These are phyloP conservation scores for Tachypleus tridentatus DNA, from an alignment of 1,140 invertebrate genomes.

Conservation along the genomic window DNA sequence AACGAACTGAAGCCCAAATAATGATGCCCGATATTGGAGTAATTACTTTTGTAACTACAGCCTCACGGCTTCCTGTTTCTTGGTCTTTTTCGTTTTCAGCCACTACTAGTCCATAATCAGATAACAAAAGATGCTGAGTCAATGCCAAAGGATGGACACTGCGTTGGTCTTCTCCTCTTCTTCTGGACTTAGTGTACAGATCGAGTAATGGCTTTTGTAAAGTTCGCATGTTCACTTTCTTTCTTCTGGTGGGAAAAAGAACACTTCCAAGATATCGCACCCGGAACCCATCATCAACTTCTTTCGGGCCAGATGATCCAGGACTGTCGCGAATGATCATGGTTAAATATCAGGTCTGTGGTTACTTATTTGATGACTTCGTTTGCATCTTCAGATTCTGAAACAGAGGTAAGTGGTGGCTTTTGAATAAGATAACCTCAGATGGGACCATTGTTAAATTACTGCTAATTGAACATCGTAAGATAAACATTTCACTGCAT, in stretches of 20 bases:
- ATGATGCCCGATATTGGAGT: slow-evolving; percentile 24
- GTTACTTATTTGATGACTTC: no score
- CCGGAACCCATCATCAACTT: slow-evolving; percentile 11
- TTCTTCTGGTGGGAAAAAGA: slow-evolving; percentile 7
- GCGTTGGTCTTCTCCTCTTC: slow-evolving; percentile 13
- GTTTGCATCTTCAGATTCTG: no score
- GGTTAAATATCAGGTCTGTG: no score
- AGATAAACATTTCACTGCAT: no score
- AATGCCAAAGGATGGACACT: slow-evolving; percentile 14
- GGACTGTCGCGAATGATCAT: no score
- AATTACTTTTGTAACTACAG: slow-evolving; percentile 24
- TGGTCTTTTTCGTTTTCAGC: slow-evolving; percentile 14
- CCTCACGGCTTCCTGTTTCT: slow-evolving; percentile 6
- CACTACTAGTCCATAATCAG: slow-evolving; percentile 22
- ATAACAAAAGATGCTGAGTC: slow-evolving; percentile 18
- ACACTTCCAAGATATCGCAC: slow-evolving; percentile 22
- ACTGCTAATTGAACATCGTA: no score
- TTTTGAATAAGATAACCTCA: no score
- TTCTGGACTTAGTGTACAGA: slow-evolving; percentile 17
- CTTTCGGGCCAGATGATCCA: not conserved
- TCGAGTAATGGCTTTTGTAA: slow-evolving; percentile 22
- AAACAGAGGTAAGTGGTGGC: no score
- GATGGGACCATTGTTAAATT: no score
- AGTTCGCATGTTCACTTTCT: slow-evolving; percentile 9
- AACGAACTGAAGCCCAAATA: slow-evolving; percentile 23